Evolutionary conservation across 2,113 vertebrate species (phyloP), one percentile per base, ranked within the genome.

Genomic region (Thermophis baileyi): DNA sequence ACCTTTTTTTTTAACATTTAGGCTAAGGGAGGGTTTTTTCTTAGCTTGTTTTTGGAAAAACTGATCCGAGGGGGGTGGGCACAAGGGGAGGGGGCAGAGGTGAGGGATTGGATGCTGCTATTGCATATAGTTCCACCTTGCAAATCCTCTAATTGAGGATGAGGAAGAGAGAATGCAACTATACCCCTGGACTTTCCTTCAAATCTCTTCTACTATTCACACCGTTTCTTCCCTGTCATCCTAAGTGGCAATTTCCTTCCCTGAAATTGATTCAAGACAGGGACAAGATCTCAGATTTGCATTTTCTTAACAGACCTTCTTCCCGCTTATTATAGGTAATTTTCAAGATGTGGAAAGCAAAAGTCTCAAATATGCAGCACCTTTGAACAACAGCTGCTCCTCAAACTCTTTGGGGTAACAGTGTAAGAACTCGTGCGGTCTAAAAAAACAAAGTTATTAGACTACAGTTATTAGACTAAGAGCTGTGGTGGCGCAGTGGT

Each of bases 1-100:
- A 47, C 90, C 85, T 20, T 81, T 81, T 96, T 95, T 89, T 96
- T 95, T 89, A 90, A 91, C 93, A 89, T 91, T 92, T 51, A 6
- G 2, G 51, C n/a, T 95, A 96, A 93, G 35, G 88, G 93, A 90
- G 95, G 96, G 93, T 44, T 57, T 93, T 92, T 60, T 85, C 91
- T 5, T 50, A 63, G 93, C 69, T 51, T 89, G 91, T 35, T 0
- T 63, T 94, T 89, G 90, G 46, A 92, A n/a, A 47, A 3, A 25
- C 85, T 74, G 95, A 94, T 54, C 49, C 6, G 6, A 55, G 22
- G 6, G 54, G 54, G 54, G 54, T 55, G 54, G 54, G 11, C 49
- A 50, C 49, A 50, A 50, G 5, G 53, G 53, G 53, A 54, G 53
- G 53, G 18, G 14, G 20, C 53, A 54, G 4, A 54, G 3, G 4